A percentile compares a stretch with the other conserved stretches of the same genome.
phyloP scores from a whole-genome alignment of 1,140 invertebrate species.

The Drosophila gunungcola region DNA sequence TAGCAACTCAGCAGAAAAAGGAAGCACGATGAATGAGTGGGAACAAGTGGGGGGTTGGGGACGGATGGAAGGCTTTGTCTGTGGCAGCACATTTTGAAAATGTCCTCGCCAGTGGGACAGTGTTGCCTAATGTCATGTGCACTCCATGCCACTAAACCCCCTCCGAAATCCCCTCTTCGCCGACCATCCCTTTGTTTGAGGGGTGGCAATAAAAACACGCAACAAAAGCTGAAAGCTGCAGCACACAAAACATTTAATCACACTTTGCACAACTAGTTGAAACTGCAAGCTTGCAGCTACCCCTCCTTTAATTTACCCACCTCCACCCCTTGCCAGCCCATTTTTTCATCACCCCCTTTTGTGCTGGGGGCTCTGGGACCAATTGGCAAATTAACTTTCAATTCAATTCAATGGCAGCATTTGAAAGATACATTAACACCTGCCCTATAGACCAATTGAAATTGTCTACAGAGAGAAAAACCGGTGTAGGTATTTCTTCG shows the following conservation, averaged over 20 bases:
- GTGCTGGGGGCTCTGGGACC: slow-evolving; percentile 32
- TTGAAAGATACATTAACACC: slow-evolving; percentile 78
- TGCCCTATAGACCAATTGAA: slow-evolving; percentile 71
- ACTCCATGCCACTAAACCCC: slow-evolving; percentile 9
- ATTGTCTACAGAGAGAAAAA: slow-evolving; percentile 7
- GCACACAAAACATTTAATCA: slow-evolving; percentile 76
- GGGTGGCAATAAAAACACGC: slow-evolving; percentile 77
- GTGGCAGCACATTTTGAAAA: slow-evolving; percentile 69
- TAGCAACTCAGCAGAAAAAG: slow-evolving; percentile 81
- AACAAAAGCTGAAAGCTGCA: slow-evolving; percentile 76
- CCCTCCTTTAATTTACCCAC: slow-evolving; percentile 1
- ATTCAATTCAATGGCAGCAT: slow-evolving; percentile 75
- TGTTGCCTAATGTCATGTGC: slow-evolving; percentile 70
- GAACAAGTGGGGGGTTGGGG: background rate
- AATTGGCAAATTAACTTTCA: slow-evolving; percentile 81
- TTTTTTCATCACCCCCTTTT: slow-evolving; percentile 8
- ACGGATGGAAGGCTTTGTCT: slow-evolving; percentile 66
- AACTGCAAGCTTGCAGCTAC: slow-evolving; percentile 56
- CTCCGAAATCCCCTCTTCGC: slow-evolving; percentile 1
- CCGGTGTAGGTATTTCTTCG: no score
- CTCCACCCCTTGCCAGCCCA: background rate
- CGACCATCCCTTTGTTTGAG: slow-evolving; percentile 24
- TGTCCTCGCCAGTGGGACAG: slow-evolving; percentile 56
- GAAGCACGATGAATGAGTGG: slow-evolving; percentile 34
- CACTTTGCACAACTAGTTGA: slow-evolving; percentile 73